These are phyloP conservation scores for Manduca sexta DNA, from an alignment of 1,140 invertebrate genomes.

Conservation along the genomic window DNA sequence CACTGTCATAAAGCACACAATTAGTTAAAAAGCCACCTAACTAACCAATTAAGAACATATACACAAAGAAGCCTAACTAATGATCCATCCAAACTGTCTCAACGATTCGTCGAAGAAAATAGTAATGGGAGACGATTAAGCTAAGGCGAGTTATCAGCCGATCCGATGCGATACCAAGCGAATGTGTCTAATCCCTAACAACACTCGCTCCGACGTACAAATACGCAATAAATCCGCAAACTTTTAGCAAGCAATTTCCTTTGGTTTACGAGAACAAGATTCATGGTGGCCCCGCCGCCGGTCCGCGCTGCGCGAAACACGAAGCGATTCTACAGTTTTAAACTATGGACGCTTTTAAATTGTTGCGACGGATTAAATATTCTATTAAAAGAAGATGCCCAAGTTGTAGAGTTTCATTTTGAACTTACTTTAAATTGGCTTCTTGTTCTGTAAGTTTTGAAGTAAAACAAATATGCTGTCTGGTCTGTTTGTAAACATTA, in stretches of 20 bases:
- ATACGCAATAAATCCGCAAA: conserved; percentile 53
- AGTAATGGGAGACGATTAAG: conserved; percentile 18
- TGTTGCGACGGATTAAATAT: conserved; percentile 4
- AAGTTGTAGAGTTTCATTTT: neutral
- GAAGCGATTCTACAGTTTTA: conserved; percentile 15
- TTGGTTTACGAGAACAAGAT: conserved; percentile 37
- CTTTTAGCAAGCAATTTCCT: conserved; percentile 54
- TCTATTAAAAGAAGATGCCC: neutral
- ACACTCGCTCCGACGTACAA: conserved; percentile 23
- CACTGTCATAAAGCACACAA: too few relatives aligned
- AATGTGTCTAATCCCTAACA: conserved; percentile 35
- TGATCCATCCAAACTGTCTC: neutral
- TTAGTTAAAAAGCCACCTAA: too few relatives aligned
- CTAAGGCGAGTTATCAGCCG: conserved; percentile 19
- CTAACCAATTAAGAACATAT: too few relatives aligned
- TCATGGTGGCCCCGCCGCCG: conserved; percentile 23
- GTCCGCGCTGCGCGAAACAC: conserved; percentile 5
- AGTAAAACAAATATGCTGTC: too few relatives aligned
- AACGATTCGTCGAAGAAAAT: neutral
- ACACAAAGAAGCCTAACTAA: too few relatives aligned
- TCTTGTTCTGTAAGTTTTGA: neutral
- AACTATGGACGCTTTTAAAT: conserved; percentile 24
- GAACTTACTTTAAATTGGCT: neutral
- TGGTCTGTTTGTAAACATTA: too few relatives aligned
- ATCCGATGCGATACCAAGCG: conserved; percentile 28